Conservation (phyloP, 2,888 invertebrate genomes). For the Drosophila tripunctata region DNA sequence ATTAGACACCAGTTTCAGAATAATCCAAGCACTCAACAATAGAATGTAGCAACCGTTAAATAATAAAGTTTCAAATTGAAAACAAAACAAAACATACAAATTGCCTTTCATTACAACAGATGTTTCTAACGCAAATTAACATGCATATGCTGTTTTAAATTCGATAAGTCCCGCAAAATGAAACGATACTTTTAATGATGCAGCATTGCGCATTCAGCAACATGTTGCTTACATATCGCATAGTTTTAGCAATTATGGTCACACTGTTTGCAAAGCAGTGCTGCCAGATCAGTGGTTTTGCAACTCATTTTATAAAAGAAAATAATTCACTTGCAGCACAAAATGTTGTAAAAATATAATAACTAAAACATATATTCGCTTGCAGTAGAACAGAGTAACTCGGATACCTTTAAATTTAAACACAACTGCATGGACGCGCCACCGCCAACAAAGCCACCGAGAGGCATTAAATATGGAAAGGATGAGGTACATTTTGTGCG, state of each 20-base stretch:
- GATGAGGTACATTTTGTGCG: conserved; percentile 88
- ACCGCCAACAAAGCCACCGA: conserved; percentile 92
- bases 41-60: conserved; percentile 65
- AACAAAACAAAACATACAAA: neutral
- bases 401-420: conserved; percentile 47
- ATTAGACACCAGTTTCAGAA: conserved; percentile 34
- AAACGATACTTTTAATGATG: neutral
- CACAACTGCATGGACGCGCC: conserved; percentile 86
- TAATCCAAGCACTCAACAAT: conserved; percentile 61
- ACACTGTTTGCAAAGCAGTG: conserved; percentile 19
- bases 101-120: neutral
- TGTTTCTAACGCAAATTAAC: neutral
- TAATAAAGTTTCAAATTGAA: conserved; percentile 62
- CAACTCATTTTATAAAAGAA: conserved; percentile 39
- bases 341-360: conserved; percentile 39
- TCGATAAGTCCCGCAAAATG: neutral
- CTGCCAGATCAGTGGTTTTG: conserved; percentile 18
- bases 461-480: conserved; percentile 93
- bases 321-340: conserved; percentile 27
- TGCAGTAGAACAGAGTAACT: conserved; percentile 29
- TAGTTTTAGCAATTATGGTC: neutral
- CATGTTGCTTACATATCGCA: conserved; percentile 13
- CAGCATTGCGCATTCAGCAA: neutral
- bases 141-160: neutral
- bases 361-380: conserved; percentile 15